Conservation (phyloP, 1,140 invertebrate genomes). For the Zaprionus africanus region DNA sequence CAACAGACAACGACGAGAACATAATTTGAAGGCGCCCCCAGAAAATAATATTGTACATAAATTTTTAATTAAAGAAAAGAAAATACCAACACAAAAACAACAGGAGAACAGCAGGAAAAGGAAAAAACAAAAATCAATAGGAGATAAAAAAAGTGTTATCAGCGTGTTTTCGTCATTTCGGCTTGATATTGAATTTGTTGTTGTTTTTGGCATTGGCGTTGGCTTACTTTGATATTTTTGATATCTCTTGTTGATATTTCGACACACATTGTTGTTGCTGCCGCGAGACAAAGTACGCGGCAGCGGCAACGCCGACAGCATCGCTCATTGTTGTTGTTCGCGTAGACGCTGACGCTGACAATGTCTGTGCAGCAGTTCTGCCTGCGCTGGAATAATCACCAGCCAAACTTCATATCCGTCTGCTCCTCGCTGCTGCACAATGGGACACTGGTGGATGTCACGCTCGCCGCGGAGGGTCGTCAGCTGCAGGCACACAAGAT, state of each 20-base stretch:
- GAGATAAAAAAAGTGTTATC: conserved; percentile 74
- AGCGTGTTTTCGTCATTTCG: conserved; percentile 57
- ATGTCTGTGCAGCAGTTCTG: conserved; percentile 94
- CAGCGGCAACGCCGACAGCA: conserved; percentile 50
- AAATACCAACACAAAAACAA: conserved; percentile 32
- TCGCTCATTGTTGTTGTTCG: conserved; percentile 37
- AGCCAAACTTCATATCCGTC: conserved; percentile 94
- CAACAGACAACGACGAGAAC: conserved; percentile 36
- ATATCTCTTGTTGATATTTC: conserved; percentile 39
- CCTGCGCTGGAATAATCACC: conserved; percentile 95
- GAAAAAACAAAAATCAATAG: conserved; percentile 71
- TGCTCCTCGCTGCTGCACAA: conserved; percentile 92
- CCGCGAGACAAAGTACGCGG: conserved; percentile 47
- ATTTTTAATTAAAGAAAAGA: conserved; percentile 70
- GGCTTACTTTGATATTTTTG: conserved; percentile 30
- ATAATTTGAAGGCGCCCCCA: conserved; percentile 46
- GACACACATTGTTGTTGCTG: conserved; percentile 48
- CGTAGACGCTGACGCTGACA: conserved; percentile 44
- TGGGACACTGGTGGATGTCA: conserved; percentile 94
- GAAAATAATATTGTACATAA: conserved; percentile 70
- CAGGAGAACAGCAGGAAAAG: conserved; percentile 30
- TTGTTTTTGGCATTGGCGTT: conserved; percentile 30
- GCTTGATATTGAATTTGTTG: conserved; percentile 59
- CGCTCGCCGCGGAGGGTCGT: conserved; percentile 92
- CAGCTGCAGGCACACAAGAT: conserved; percentile 94